Evolutionary conservation across 2,113 vertebrate genomes (phyloP).

Genomic region (Gambusia affinis): DNA sequence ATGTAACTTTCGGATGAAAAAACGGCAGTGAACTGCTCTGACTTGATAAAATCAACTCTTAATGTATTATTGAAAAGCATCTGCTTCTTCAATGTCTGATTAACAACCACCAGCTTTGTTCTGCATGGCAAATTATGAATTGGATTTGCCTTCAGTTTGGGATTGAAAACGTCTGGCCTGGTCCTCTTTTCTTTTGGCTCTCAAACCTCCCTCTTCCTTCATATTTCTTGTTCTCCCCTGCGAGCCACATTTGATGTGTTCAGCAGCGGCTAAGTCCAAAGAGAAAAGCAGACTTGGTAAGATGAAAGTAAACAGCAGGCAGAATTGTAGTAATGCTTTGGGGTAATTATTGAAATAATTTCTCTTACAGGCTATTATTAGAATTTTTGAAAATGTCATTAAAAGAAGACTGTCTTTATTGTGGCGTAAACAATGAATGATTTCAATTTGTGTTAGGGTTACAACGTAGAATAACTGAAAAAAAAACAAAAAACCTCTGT

Average conservation of each 20-base stretch:
- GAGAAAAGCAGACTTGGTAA: slow-evolving; percentile 8
- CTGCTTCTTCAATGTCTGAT: slow-evolving; percentile 34
- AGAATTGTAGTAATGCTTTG: neutral
- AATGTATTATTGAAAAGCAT: slow-evolving; percentile 17
- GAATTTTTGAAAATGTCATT: neutral
- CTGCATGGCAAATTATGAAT: slow-evolving; percentile 12
- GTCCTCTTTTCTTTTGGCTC: slow-evolving; percentile 12
- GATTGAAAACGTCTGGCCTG: slow-evolving; percentile 18
- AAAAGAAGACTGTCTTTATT: neutral
- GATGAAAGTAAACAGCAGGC: neutral
- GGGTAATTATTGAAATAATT: neutral
- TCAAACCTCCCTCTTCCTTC: neutral
- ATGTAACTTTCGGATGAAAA: neutral
- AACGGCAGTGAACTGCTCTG: neutral
- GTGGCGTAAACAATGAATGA: too few species aligned
- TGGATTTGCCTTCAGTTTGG: neutral
- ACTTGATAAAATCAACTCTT: neutral
- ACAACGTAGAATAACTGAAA: neutral
- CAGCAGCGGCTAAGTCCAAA: neutral
- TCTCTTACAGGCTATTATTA: neutral
- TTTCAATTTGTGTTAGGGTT: too few species aligned
- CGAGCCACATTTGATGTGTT: slow-evolving; percentile 14
- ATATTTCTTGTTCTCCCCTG: slow-evolving; percentile 23
- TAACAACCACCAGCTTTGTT: slow-evolving; percentile 23
- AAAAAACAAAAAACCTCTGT: neutral